Evolutionary conservation across 2,113 vertebrate species (phyloP).

Genomic region (Oncorhynchus kisutch): DNA sequence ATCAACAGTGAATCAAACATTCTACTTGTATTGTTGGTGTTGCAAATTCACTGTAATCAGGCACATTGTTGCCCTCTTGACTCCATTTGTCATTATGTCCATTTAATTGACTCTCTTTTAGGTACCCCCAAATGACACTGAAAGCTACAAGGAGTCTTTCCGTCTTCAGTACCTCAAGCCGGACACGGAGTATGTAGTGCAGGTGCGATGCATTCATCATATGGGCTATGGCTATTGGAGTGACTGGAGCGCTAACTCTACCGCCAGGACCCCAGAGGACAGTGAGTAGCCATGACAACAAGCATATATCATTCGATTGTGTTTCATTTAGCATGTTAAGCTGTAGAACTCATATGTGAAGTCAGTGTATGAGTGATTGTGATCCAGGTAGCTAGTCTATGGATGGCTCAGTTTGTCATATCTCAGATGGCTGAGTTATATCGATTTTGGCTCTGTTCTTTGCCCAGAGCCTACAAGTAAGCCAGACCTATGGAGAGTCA

Average conservation of each 20-base stretch:
- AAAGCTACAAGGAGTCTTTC: constrained; percentile 72
- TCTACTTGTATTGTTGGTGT: not conserved
- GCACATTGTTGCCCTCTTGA: not conserved
- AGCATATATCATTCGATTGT: too few species aligned
- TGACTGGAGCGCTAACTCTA: constrained; percentile 81
- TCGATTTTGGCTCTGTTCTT: constrained; percentile 17
- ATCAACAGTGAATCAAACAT: not conserved
- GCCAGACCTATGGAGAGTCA: constrained; percentile 82
- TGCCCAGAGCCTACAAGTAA: constrained; percentile 76
- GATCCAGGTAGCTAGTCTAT: not conserved
- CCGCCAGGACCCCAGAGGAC: constrained; percentile 75
- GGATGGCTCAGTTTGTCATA: not conserved
- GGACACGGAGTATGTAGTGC: constrained; percentile 77
- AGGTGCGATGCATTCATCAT: constrained; percentile 77
- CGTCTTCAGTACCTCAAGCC: constrained; percentile 82
- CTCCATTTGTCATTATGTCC: not conserved
- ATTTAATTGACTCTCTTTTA: constrained; percentile 44
- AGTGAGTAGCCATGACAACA: constrained; percentile 72
- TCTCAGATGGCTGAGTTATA: not conserved
- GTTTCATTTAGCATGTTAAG: too few species aligned
- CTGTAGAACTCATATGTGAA: not conserved
- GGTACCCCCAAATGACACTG: constrained; percentile 76
- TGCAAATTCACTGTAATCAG: not conserved
- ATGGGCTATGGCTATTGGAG: constrained; percentile 81
- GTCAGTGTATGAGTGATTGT: not conserved